Percentiles rank a stretch among this genome's conserved stretches.
phyloP scores from a whole-genome alignment of 1,140 invertebrate species.

The Papilio xuthus region DNA sequence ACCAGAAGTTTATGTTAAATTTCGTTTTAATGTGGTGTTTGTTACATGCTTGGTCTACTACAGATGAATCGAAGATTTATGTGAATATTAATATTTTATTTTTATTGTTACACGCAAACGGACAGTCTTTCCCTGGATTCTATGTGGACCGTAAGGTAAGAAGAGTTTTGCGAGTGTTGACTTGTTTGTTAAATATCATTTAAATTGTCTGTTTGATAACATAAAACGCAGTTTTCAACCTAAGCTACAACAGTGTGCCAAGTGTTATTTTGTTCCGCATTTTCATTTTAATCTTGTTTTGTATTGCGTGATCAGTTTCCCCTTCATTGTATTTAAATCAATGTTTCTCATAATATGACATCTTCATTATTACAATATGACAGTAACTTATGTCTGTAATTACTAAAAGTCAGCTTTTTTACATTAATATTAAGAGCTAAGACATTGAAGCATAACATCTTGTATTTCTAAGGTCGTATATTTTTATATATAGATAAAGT shows the following conservation, averaged over 20 bases:
- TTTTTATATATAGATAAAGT: neutral
- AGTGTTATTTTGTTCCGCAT: neutral
- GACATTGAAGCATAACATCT: neutral
- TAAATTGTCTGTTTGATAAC: neutral
- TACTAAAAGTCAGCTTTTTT: slow-evolving; percentile 11
- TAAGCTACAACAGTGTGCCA: neutral
- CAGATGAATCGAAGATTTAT: neutral
- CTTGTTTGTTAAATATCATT: neutral
- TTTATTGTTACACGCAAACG: slow-evolving; percentile 71
- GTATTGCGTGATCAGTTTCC: neutral
- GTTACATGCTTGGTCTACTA: neutral
- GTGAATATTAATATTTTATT: slow-evolving; percentile 40
- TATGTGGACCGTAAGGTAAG: slow-evolving; percentile 77
- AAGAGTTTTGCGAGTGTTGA: slow-evolving; percentile 44
- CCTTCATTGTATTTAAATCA: slow-evolving; percentile 26
- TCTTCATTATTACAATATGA: neutral
- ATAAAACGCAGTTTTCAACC: neutral
- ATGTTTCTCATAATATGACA: slow-evolving; percentile 4
- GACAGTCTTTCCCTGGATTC: slow-evolving; percentile 76
- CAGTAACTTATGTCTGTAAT: neutral
- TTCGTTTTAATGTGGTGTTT: neutral
- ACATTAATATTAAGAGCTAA: neutral
- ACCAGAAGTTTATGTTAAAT: no score
- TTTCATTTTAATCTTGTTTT: neutral
- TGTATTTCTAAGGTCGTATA: neutral